These are phyloP conservation scores for Musca vetustissima DNA, from an alignment of 1,140 invertebrate species.

Conservation along the genomic window DNA sequence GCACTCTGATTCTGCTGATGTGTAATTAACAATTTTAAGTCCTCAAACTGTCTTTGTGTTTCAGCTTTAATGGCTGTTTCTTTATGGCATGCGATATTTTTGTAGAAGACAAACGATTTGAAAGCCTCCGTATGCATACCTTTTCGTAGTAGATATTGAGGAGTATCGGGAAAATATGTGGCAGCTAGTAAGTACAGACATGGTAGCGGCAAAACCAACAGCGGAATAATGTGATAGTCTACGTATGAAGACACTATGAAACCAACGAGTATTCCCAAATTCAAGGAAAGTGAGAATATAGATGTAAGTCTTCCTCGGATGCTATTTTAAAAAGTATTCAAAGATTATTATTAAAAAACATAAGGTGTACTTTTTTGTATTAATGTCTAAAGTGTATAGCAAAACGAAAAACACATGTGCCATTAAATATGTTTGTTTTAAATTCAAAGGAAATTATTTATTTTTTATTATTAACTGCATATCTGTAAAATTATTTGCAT, in stretches of 20 bases:
- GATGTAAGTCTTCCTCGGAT: constrained; percentile 48
- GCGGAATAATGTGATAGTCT: constrained; percentile 44
- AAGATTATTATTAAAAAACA: no score
- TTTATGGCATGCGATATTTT: constrained; percentile 32
- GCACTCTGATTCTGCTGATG: constrained; percentile 34
- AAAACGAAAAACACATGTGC: no score
- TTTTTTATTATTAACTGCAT: no score
- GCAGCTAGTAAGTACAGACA: constrained; percentile 35
- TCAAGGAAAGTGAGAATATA: constrained; percentile 39
- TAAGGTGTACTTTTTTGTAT: no score
- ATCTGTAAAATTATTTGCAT: no score
- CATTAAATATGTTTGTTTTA: no score
- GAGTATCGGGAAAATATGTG: constrained; percentile 43
- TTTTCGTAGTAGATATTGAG: constrained; percentile 41
- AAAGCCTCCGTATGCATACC: constrained; percentile 34
- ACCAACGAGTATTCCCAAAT: constrained; percentile 43
- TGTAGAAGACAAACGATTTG: constrained; percentile 40
- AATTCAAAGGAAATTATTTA: no score
- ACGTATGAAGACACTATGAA: constrained; percentile 43
- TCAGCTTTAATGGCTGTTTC: constrained; percentile 27
- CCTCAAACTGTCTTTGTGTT: constrained; percentile 33
- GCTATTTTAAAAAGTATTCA: constrained; percentile 25
- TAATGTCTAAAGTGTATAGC: no score
- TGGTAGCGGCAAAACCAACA: constrained; percentile 37
- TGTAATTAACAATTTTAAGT: constrained; percentile 37